Evolutionary conservation across 1,140 invertebrate genomes (phyloP), one percentile per base, ranked within the genome.

Genomic region (Macrobrachium rosenbergii): DNA sequence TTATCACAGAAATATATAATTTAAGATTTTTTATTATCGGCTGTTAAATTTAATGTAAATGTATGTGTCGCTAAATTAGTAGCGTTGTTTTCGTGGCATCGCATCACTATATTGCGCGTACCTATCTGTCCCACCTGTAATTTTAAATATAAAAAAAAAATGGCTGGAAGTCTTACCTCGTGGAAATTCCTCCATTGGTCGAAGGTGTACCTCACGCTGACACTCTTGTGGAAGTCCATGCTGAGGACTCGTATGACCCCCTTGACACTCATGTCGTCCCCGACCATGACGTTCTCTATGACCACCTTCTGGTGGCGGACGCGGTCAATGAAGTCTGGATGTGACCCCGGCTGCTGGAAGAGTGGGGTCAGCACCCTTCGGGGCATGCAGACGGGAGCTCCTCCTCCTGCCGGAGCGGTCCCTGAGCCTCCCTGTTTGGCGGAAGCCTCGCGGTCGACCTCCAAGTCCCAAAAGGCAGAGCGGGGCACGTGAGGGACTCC

Each of bases 211-310:
- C 98, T 94, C 64, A 98, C 94, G 89, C 96, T 94, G 17, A 99
- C 97, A 37, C 94, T 95, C 93, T 99, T 99, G 91, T 98, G 95
- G 92, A 96, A 99, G 91, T 97, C 95, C 69, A 99, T 92, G 92
- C 99, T 99, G 64, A 96, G 93, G 12, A 99, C 98, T 43, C 97
- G 94, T 5, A 98, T 95, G 0, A 95, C 94, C 17, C 97, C 97
- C 17, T 94, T 94, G n/a, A 99, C 94, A n/a, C 94, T 95, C 83
- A 92, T 90, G 63, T 96, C 94, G 45, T 94, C 94, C 52, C 94
- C 94, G 5, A 97, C 94, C 14, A 95, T 91, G 1, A 95, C 96
- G 91, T 96, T 98, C 92, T 99, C 98, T 90, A 99, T 92, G 89
- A 95, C 96, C 0, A 98, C 96, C 89, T 94, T 94, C 77, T 94